Evolutionary conservation across 2,113 vertebrate genomes (phyloP).

Genomic region (Perca flavescens): DNA sequence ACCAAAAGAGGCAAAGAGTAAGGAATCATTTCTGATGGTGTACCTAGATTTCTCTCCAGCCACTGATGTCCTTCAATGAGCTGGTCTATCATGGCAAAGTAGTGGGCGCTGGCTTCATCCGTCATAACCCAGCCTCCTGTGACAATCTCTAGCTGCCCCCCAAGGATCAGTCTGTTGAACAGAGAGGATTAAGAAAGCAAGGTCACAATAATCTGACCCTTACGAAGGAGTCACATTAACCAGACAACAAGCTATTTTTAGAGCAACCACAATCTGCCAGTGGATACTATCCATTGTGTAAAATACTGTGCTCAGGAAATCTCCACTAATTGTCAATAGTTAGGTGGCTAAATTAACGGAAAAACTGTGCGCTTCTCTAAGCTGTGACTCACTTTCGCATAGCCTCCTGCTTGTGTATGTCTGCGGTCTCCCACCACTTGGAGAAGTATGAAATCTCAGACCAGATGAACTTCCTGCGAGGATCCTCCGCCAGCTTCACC

Average conservation of each 20-base stretch:
- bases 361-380: neutral
- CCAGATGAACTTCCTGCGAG: conserved; percentile 96
- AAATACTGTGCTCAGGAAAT: conserved; percentile 17
- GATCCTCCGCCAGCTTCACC: conserved; percentile 94
- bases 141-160: conserved; percentile 95
- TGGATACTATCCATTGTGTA: neutral
- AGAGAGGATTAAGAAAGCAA: conserved; percentile 65
- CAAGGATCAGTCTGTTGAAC: conserved; percentile 81
- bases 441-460: conserved; percentile 96
- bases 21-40: neutral
- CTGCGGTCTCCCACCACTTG: conserved; percentile 98
- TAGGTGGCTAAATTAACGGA: neutral
- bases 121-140: conserved; percentile 99
- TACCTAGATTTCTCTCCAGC: conserved; percentile 96
- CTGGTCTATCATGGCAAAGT: conserved; percentile 97
- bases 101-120: conserved; percentile 95
- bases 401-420: conserved; percentile 88
- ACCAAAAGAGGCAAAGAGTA: neutral
- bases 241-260: conserved; percentile 71
- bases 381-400: conserved; percentile 88
- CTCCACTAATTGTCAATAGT: neutral
- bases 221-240: conserved; percentile 44
- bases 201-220: conserved; percentile 68
- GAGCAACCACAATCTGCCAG: conserved; percentile 25
- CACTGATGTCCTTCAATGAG: conserved; percentile 99